These are phyloP conservation scores for Noctua janthe DNA, from an alignment of 2,888 invertebrate species.

Conservation along the genomic window DNA sequence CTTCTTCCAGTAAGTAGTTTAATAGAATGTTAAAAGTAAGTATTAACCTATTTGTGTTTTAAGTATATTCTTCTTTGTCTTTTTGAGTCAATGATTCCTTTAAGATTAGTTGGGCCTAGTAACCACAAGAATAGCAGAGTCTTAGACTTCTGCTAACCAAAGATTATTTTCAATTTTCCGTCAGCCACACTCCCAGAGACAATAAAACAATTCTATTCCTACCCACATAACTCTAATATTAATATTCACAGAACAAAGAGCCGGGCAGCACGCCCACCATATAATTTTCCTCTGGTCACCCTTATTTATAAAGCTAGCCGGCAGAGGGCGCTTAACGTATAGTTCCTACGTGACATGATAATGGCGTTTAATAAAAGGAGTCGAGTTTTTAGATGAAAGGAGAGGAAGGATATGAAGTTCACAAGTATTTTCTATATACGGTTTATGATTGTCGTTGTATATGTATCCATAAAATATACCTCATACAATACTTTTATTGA, in stretches of 20 bases:
- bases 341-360: constrained; percentile 78
- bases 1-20: neutral
- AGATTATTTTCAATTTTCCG: constrained; percentile 6
- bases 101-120: neutral
- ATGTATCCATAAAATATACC: neutral
- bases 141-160: neutral
- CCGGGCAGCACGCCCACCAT: constrained; percentile 67
- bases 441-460: neutral
- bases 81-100: neutral
- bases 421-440: constrained; percentile 1
- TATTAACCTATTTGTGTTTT: neutral
- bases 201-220: constrained; percentile 52
- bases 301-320: constrained; percentile 69
- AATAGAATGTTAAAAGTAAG: neutral
- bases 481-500: neutral
- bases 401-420: constrained; percentile 8
- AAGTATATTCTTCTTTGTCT: neutral
- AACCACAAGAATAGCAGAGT: neutral
- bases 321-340: constrained; percentile 74
- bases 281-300: constrained; percentile 71
- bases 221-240: constrained; percentile 68
- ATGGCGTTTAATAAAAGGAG: constrained; percentile 77
- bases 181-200: constrained; percentile 19
- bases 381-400: constrained; percentile 54
- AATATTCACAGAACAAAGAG: constrained; percentile 71